Percentiles rank a stretch among this genome's conserved stretches.
These are phyloP conservation scores for Drusus annulatus DNA, from an alignment of 1,140 invertebrate species.

Conservation along the genomic window DNA sequence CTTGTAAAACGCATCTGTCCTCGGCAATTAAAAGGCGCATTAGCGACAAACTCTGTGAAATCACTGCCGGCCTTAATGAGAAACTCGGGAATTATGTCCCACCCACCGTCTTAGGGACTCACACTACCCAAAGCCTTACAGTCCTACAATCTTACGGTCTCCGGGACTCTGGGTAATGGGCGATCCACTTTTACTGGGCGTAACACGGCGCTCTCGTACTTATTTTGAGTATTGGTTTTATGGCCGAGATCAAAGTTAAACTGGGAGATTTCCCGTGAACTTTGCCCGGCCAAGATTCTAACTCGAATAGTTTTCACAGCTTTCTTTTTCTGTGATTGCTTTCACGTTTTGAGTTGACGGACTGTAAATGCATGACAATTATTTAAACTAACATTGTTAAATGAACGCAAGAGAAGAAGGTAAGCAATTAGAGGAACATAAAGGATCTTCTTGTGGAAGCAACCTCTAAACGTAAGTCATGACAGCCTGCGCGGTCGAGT, in stretches of 20 bases:
- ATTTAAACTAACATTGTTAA: too few relatives aligned
- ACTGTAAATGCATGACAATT: too few relatives aligned
- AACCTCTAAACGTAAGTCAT: too few relatives aligned
- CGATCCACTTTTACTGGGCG: neutral
- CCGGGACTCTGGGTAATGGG: neutral
- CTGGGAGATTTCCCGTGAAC: neutral
- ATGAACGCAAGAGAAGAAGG: too few relatives aligned
- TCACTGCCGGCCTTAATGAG: constrained; percentile 53
- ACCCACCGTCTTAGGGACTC: neutral
- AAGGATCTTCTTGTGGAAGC: too few relatives aligned
- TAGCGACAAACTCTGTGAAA: constrained; percentile 48
- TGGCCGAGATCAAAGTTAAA: constrained; percentile 22
- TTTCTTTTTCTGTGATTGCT: too few relatives aligned
- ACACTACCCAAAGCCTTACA: neutral
- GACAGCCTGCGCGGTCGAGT: too few relatives aligned
- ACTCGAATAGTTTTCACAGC: too few relatives aligned
- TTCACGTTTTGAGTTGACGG: too few relatives aligned
- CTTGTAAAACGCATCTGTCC: constrained; percentile 57
- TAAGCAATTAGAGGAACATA: too few relatives aligned
- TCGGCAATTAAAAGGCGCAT: constrained; percentile 57
- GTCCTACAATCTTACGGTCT: neutral
- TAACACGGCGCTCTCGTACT: neutral
- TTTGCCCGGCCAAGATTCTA: neutral
- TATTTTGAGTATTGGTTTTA: constrained; percentile 28
- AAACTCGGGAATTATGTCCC: constrained; percentile 53